These are phyloP conservation scores for Brenthis hecate DNA, from an alignment of 2,888 invertebrate genomes.

Conservation along the genomic window DNA sequence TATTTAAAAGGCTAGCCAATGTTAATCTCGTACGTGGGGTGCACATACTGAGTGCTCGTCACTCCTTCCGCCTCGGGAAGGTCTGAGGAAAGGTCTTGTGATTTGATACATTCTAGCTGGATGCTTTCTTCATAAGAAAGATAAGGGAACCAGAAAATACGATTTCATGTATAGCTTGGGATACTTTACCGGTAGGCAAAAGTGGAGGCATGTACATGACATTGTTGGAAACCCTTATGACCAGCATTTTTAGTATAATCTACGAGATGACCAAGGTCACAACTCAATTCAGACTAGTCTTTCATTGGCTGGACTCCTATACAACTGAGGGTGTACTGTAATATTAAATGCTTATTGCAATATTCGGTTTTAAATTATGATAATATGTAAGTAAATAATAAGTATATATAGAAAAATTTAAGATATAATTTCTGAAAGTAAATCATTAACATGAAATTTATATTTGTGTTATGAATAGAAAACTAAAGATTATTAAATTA, in stretches of 20 bases:
- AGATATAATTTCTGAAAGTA: not conserved
- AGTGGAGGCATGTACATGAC: constrained; percentile 70
- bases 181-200: constrained; percentile 69
- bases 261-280: constrained; percentile 85
- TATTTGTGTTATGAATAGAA: too few relatives aligned
- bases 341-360: constrained; percentile 29
- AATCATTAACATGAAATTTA: too few relatives aligned
- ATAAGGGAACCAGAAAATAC: constrained; percentile 89
- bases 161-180: constrained; percentile 75
- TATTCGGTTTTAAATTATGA: not conserved
- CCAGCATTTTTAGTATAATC: constrained; percentile 89
- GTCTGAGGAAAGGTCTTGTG: constrained; percentile 88
- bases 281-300: constrained; percentile 95
- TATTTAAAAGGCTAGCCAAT: constrained; percentile 79
- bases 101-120: constrained; percentile 85
- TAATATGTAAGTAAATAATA: not conserved
- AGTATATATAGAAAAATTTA: not conserved
- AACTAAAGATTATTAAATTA: too few relatives aligned
- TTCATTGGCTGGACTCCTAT: constrained; percentile 83
- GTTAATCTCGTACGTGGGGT: constrained; percentile 90
- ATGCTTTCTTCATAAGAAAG: constrained; percentile 84
- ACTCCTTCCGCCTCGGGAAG: constrained; percentile 87
- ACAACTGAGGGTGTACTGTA: constrained; percentile 67
- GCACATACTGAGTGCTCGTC: constrained; percentile 85
- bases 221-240: constrained; percentile 87